Evolutionary conservation across 1,140 invertebrate genomes (phyloP).

Genomic region (Hycleus cichorii): DNA sequence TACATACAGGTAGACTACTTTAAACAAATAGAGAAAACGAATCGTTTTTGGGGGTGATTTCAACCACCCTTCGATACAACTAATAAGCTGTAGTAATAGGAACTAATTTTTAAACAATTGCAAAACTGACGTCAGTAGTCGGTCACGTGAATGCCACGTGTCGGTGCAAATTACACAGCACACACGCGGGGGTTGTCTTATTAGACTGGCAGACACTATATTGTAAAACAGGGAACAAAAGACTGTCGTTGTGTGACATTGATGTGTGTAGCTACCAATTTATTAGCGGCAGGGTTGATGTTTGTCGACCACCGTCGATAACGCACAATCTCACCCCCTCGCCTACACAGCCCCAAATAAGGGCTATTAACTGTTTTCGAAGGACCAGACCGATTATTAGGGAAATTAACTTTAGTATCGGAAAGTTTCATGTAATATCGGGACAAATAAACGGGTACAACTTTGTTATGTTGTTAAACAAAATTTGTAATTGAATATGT

Average conservation of each 20-base stretch:
- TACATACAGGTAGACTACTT: too few relatives aligned
- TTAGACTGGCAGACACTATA: too few relatives aligned
- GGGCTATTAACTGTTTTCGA: conserved; percentile 13
- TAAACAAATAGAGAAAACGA: not conserved
- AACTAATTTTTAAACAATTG: not conserved
- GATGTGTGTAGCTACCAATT: conserved; percentile 39
- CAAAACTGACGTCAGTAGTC: conserved; percentile 13
- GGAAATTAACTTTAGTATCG: conserved; percentile 15
- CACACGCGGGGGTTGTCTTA: conserved; percentile 31
- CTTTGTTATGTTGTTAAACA: too few relatives aligned
- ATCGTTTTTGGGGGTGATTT: not conserved
- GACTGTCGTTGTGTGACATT: conserved; percentile 32
- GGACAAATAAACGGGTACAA: too few relatives aligned
- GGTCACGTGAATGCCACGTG: conserved; percentile 36
- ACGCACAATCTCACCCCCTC: conserved; percentile 13
- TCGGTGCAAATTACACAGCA: conserved; percentile 36
- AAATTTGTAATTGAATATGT: too few relatives aligned
- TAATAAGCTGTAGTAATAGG: not conserved
- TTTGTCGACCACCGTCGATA: conserved; percentile 20
- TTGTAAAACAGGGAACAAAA: conserved; percentile 27
- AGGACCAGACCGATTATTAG: conserved; percentile 18
- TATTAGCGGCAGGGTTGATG: conserved; percentile 27
- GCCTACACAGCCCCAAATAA: not conserved
- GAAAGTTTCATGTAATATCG: too few relatives aligned
- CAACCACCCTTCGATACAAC: not conserved